Conservation (phyloP, 2,888 invertebrate species). For the Tipula confusa region DNA sequence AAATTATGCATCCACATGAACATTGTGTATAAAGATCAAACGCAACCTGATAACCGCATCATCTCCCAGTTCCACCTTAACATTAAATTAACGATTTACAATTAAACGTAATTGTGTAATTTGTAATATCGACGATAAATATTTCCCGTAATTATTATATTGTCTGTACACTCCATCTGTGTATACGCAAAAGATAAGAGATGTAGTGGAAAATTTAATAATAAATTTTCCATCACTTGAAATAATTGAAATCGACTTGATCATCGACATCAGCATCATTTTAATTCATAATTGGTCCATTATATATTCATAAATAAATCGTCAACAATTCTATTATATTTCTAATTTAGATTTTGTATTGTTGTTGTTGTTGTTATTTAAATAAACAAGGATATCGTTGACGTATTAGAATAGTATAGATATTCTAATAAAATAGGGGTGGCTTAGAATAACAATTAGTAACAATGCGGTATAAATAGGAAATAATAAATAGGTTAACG, state of each 20-base stretch:
- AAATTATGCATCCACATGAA: too few species aligned
- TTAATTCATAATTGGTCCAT: too few species aligned
- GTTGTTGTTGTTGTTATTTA: background rate
- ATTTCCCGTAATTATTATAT: background rate
- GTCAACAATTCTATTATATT: background rate
- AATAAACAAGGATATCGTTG: constrained; percentile 4
- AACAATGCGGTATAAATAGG: background rate
- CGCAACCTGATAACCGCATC: background rate
- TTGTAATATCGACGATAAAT: background rate
- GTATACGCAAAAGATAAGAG: background rate
- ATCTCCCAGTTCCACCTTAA: background rate
- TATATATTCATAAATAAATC: too few species aligned
- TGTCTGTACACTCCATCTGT: too few species aligned
- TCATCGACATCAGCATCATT: too few species aligned
- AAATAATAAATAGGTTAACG: background rate
- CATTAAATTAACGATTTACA: background rate
- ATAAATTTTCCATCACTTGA: background rate
- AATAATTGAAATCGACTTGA: background rate
- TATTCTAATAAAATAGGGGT: background rate
- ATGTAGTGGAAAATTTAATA: background rate
- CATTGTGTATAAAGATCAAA: background rate
- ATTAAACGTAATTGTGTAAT: constrained; percentile 3
- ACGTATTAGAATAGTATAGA: background rate
- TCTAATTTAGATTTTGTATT: background rate
- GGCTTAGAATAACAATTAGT: background rate